phyloP scores from a whole-genome alignment of 2,113 vertebrate species.

The Epinephelus cyanopodus region DNA sequence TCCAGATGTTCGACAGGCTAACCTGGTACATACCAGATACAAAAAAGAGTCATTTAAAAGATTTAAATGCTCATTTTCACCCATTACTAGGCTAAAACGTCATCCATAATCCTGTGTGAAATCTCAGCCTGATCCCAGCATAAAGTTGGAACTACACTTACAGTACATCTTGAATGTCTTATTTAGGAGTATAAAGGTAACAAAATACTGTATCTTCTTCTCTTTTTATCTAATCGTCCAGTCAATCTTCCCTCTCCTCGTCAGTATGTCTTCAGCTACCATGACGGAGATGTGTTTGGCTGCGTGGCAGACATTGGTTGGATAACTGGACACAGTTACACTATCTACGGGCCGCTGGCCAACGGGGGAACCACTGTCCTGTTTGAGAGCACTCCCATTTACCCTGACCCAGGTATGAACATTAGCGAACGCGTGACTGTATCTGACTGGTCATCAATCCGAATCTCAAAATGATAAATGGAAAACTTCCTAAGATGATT shows the following conservation, averaged over 20 bases:
- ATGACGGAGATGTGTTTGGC: conserved; percentile 88
- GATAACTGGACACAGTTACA: conserved; percentile 89
- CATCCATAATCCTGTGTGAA: not conserved
- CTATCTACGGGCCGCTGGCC: conserved; percentile 86
- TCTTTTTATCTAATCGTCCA: not conserved
- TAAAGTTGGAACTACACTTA: too few species aligned
- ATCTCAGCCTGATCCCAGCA: not conserved
- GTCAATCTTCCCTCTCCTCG: conserved; percentile 25
- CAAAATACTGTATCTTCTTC: not conserved
- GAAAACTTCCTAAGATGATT: not conserved
- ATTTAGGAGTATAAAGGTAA: not conserved
- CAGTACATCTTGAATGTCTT: not conserved
- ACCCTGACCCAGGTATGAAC: conserved; percentile 81
- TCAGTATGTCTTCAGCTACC: conserved; percentile 88
- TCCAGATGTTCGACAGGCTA: too few species aligned
- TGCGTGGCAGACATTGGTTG: conserved; percentile 89
- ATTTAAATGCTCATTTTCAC: too few species aligned
- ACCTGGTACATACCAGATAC: too few species aligned
- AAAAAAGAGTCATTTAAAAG: too few species aligned
- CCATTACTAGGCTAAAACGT: not conserved
- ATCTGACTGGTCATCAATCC: not conserved
- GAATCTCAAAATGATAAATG: not conserved
- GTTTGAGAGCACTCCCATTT: conserved; percentile 87
- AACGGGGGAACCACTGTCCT: conserved; percentile 88
- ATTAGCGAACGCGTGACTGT: not conserved